Evolutionary conservation across 1,140 invertebrate genomes (phyloP), one percentile per base, ranked within the genome.

Genomic region (Neodiprion pinetum): DNA sequence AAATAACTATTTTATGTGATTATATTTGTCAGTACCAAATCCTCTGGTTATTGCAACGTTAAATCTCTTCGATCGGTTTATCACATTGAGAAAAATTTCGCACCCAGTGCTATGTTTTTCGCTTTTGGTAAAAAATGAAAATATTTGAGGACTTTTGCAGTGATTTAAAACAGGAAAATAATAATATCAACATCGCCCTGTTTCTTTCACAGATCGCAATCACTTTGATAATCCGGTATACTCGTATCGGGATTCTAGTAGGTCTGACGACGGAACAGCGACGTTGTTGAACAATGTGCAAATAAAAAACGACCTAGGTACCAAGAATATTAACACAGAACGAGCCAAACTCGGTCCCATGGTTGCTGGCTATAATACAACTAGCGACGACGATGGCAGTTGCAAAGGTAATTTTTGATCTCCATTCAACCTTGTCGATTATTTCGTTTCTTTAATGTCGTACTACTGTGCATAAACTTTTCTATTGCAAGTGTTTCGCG

Each of bases 191-290:
- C 21, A 73, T 72, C 14, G 74, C 68, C 74, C 8, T 71, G 50
- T 71, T 76, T 81, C 76, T 76, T 79, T 85, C 88, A 73, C 84
- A 94, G 95, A 96, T 84, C 93, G 93, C 78, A 95, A 96, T 84
- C 96, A 97, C 87, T 97, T 97, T 86, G 96, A 97, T 85, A 97
- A 97, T 91, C 96, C 96, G 0, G 95, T 96, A 1, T 97, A 97
- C 85, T 94, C 95, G 0, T 95, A 93, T 87, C 92, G 94, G 87
- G 88, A 88, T 21, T 88, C 89, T 40, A 86, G 87, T 0, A 90
- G 90, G 72, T 84, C 85, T 1, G 91, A 93, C 66, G 91, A 91
- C 77, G 86, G 84, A 73, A 90, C 91, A 0, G 88, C 91, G n/a
- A 91, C 91, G 0, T 82, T 93, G 67, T 80, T 90, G 9, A 91